Percentiles rank a stretch among this genome's conserved stretches.
Conservation (phyloP, 2,888 invertebrate genomes). For the Megastigmus dorsalis region DNA sequence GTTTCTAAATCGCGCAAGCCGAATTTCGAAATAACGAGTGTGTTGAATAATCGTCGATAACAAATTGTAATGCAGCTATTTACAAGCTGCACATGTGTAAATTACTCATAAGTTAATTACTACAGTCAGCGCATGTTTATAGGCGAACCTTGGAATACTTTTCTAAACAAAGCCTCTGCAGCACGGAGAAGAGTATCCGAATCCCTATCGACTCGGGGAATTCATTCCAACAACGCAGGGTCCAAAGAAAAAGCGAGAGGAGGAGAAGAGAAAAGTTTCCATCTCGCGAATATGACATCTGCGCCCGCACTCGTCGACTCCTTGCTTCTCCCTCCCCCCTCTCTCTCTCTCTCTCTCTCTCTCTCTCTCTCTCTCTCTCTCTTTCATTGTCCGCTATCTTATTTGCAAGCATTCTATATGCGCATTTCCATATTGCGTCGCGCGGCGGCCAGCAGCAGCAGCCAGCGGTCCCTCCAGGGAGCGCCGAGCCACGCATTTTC, state of each 20-base stretch:
- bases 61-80: neutral
- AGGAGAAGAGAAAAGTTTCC: too few species aligned
- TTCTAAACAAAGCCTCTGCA: too few species aligned
- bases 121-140: too few species aligned
- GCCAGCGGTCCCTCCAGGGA: constrained; percentile 31
- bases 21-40: neutral
- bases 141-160: neutral
- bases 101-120: too few species aligned
- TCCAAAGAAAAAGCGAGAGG: too few species aligned
- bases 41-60: neutral
- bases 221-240: too few species aligned
- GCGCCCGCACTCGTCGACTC: neutral
- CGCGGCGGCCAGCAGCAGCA: neutral
- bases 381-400: constrained; percentile 41
- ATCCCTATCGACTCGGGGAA: too few species aligned
- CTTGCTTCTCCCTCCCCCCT: neutral
- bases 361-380: neutral
- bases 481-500: constrained; percentile 50
- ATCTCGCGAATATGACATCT: too few species aligned
- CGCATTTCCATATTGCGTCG: constrained; percentile 27
- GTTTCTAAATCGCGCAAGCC: too few species aligned
- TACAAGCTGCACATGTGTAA: neutral
- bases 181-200: too few species aligned
- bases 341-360: neutral
- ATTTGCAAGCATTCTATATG: constrained; percentile 46